Evolutionary conservation across 2,797 vertebrate species (phyloP).

Genomic region (Cercopithecus petaurista): DNA sequence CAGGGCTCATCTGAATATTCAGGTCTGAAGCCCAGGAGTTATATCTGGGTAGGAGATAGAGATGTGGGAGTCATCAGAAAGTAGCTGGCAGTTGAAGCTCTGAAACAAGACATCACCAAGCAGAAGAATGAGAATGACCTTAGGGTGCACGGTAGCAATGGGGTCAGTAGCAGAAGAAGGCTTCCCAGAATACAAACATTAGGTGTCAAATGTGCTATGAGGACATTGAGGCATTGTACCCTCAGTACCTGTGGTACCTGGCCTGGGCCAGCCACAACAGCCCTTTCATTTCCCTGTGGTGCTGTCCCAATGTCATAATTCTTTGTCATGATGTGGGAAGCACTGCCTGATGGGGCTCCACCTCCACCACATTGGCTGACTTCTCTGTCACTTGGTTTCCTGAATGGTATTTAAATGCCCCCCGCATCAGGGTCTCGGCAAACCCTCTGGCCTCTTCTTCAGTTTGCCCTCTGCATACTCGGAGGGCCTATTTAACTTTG

Average conservation of each 20-base stretch:
- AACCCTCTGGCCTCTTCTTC: background rate
- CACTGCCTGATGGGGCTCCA: rapidly evolving
- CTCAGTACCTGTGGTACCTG: background rate
- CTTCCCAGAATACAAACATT: background rate
- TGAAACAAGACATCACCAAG: background rate
- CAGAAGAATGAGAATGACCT: background rate
- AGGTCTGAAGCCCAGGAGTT: background rate
- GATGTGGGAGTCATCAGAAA: background rate
- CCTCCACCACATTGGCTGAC: background rate
- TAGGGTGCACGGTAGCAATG: rapidly evolving
- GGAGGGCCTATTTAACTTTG: background rate
- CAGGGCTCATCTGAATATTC: background rate
- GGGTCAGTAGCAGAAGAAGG: background rate
- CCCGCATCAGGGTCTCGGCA: background rate
- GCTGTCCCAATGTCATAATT: background rate
- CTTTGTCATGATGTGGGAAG: background rate
- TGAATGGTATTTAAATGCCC: background rate
- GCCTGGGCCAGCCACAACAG: background rate
- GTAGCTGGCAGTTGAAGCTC: background rate
- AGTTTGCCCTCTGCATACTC: background rate
- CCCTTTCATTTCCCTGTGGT: background rate
- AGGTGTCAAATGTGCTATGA: background rate
- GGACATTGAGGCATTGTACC: background rate
- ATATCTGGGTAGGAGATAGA: background rate
- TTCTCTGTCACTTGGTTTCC: background rate